Evolutionary conservation across 2,888 invertebrate genomes (phyloP), one percentile per base, ranked within the genome.

Genomic region (Apantesis nais): DNA sequence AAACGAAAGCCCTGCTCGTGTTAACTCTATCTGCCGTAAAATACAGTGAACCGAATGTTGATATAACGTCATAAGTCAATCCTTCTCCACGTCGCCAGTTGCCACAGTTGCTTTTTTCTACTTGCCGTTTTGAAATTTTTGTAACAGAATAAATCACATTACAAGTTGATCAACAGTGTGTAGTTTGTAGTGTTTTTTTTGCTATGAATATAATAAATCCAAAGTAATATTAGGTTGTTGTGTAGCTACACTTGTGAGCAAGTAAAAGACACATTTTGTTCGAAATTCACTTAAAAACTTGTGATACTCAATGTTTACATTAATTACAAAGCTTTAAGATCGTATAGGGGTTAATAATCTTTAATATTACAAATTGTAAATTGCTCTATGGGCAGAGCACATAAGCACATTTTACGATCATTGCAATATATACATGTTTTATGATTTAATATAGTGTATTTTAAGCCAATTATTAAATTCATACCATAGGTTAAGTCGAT

Each of bases 41-140:
- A 19, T 29, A 55, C 3, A 44, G 12, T 48, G 2, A 0, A 55
- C 55, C 16, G 14, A 55, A 25, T 58, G 22, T n/a, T 55, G n/a
- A 52, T 3, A 52, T 34, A 14, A 22, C 34, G n/a, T 34, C 8
- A n/a, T 65, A 55, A 65, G 12, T 31, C 63, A 11, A 29, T 19
- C 63, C 4, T 63, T 63, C 44, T 44, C 41, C 44, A 31, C 55
- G 48, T 66, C 52, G 34, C 65, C 65, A 41, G 29, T 66, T 66
- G 58, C 66, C 66, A 66, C 66, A 58, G 29, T 2, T 55, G 41
- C 37, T 55, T 39, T 11, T 66, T 66, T 39, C 11, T 29, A 66
- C 12, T 29, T 37, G n/a, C 16, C 16, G 29, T 63, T 22, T 44
- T 29, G 8, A 41, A 66, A 29, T 34, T 34, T 34, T 48, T 58